Evolutionary conservation across 1,140 invertebrate species (phyloP).

Genomic region (Megalopta genalis): DNA sequence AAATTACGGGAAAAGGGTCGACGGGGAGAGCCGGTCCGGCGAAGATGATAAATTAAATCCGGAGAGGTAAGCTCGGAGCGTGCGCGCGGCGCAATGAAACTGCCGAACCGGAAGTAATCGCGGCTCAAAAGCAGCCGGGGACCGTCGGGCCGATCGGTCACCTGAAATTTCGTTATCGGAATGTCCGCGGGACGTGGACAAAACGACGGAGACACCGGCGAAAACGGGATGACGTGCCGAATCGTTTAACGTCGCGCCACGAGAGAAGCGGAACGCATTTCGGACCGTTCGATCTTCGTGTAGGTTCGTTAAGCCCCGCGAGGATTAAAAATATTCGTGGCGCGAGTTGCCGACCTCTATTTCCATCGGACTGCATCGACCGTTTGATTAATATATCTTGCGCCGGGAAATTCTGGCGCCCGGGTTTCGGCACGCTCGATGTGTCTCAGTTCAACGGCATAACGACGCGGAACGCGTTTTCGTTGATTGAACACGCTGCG

Average conservation of each 20-base stretch:
- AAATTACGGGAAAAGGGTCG: conserved; percentile 17
- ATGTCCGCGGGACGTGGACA: background rate
- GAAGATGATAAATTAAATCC: conserved; percentile 66
- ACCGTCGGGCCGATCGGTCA: conserved; percentile 10
- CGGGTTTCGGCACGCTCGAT: background rate
- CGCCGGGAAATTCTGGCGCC: background rate
- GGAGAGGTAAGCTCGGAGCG: conserved; percentile 47
- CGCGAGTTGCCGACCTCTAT: conserved; percentile 15
- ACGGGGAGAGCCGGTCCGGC: conserved; percentile 28
- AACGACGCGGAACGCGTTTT: background rate
- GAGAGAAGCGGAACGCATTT: conserved; percentile 13
- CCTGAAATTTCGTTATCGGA: conserved; percentile 58
- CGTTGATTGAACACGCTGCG: background rate
- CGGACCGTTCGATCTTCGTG: background rate
- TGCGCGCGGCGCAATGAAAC: conserved; percentile 62
- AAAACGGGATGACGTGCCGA: conserved; percentile 30
- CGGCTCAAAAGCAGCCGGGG: conserved; percentile 55
- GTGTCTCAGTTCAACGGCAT: background rate
- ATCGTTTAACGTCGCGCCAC: conserved; percentile 43
- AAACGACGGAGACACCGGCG: background rate
- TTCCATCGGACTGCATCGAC: background rate
- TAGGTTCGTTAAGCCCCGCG: conserved; percentile 23
- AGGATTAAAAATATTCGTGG: conserved; percentile 23
- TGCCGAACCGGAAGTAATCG: conserved; percentile 65
- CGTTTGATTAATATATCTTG: conserved; percentile 25